Percentiles rank a stretch among this genome's conserved stretches.
These are phyloP conservation scores for Torymus aiolomorphi DNA, from an alignment of 2,888 invertebrate genomes.

Conservation along the genomic window DNA sequence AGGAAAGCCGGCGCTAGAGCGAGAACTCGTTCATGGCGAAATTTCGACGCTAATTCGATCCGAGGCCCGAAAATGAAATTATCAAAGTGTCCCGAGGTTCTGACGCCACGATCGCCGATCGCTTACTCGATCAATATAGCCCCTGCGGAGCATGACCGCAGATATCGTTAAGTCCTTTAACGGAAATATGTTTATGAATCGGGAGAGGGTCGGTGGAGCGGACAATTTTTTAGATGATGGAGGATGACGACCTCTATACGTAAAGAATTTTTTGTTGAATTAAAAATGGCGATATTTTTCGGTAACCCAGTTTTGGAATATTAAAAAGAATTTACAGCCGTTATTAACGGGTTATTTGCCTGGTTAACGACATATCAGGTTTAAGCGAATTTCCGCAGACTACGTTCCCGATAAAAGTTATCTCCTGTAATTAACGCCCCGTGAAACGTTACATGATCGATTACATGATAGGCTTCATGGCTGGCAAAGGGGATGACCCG, in stretches of 20 bases:
- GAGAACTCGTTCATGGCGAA: constrained; percentile 15
- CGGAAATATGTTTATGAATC: constrained; percentile 13
- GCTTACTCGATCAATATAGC: constrained; percentile 42
- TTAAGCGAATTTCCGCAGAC: no score
- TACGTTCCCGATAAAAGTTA: background rate
- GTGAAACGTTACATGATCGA: constrained; percentile 6
- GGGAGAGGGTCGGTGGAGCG: no score
- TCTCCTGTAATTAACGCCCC: constrained; percentile 8
- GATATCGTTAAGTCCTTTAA: constrained; percentile 37
- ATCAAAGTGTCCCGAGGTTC: constrained; percentile 25
- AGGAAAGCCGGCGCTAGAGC: background rate
- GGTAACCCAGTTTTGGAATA: no score
- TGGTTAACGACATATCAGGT: no score
- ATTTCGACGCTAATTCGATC: constrained; percentile 46
- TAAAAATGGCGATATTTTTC: no score
- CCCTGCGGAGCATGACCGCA: constrained; percentile 3
- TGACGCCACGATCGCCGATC: constrained; percentile 25
- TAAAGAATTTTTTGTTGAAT: no score
- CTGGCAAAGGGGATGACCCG: no score
- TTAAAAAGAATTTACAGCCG: no score
- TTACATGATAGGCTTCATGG: constrained; percentile 15
- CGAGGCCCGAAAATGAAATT: constrained; percentile 30
- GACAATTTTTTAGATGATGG: no score
- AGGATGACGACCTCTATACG: no score
- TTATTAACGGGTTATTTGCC: no score